Base-by-base conservation (phyloP, 1,140 invertebrate species). In the Heliconius himera region DNA sequence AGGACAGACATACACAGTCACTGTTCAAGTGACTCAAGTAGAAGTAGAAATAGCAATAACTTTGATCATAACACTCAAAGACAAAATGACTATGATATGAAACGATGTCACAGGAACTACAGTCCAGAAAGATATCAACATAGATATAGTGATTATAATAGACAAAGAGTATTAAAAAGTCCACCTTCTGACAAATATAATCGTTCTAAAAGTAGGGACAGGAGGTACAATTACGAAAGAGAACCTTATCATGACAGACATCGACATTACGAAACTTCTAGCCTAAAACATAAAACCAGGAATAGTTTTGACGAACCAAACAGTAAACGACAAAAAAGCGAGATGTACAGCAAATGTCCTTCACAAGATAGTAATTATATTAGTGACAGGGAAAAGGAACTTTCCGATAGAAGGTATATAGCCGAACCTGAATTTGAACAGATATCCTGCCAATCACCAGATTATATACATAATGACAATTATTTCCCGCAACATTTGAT, bases 401-500 rank as follows among this genome's bases (percentile, higher is more conserved):
- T 70, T 54, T 11, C 29, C n/a, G 71, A 74, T 36, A 82, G 71
- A 77, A 77, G 20, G 20, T 70, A 71, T 70, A 38, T 51, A n/a
- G 20, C 38, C 9, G 33, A 46, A 13, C 79, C 73, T 22, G 79
- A 76, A 51, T 70, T 36, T 81, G 36, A 36, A 51, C 33, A 72
- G 36, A 36, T 72, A 13, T 72, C 70, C 38, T 90, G 89, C 49
- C 87, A 89, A 60, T 91, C 91, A 36, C 91, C 91, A n/a, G 91
- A 90, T 79, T 82, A 85, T 51, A 51, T 20, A 51, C 16, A 51
- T 79, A 56, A 84, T 73, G 87, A 91, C 26, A 74, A 29, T 74
- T 73, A 74, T 82, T 22, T 41, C 60, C 49, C 74, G 76, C 41
- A 85, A 70, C 79, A 88, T 54, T 83, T 83, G 33, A 38, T 89